A percentile compares a stretch with the other conserved stretches of the same genome.
Conservation (phyloP, 2,113 vertebrate species). For the Rhinolophus ferrumequinum region DNA sequence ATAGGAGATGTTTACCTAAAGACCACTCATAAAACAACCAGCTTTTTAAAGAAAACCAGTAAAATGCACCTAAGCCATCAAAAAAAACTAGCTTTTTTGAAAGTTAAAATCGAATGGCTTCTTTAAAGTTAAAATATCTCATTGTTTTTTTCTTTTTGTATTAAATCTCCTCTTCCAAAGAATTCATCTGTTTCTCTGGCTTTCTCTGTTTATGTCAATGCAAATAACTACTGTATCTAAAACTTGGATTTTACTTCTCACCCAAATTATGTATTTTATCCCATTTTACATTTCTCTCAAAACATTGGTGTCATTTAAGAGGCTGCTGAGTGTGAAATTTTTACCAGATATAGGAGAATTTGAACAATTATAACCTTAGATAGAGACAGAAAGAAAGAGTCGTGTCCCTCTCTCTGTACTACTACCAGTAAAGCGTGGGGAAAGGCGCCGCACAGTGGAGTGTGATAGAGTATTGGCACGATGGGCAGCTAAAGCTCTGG, state of each 20-base stretch:
- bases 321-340: conserved; percentile 9
- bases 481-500: neutral
- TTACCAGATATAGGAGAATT: neutral
- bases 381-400: neutral
- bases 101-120: neutral
- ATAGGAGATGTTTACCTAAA: neutral
- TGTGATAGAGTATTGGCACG: too few relatives aligned
- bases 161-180: neutral
- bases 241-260: conserved; percentile 14
- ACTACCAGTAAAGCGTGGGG: fast-evolving
- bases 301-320: neutral
- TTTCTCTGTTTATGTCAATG: conserved; percentile 9
- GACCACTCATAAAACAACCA: neutral
- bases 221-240: neutral
- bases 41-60: neutral
- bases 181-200: neutral
- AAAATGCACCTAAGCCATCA: neutral
- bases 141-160: neutral
- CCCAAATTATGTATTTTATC: neutral
- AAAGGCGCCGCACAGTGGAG: too few relatives aligned
- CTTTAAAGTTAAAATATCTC: conserved; percentile 10
- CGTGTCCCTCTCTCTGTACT: neutral
- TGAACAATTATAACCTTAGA: neutral
- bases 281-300: conserved; percentile 19
- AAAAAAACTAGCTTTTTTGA: neutral